Evolutionary conservation across 1,140 invertebrate genomes (phyloP), one percentile per base, ranked within the genome.

Genomic region (Drosophila guanche): DNA sequence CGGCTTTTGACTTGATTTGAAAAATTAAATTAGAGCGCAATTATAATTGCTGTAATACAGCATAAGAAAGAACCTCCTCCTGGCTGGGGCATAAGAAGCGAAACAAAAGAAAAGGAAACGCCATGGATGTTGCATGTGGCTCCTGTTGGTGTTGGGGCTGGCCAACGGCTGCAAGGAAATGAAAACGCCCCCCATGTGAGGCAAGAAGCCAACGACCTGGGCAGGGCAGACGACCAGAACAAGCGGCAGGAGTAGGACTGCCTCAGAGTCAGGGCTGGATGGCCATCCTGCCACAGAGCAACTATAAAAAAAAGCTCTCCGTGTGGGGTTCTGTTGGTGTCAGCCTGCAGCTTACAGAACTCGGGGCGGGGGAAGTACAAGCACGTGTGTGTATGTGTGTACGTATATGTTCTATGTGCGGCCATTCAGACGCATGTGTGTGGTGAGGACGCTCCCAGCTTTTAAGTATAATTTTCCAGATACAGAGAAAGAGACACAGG

Each of bases 201-300:
- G 66, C 70, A 81, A 72, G 79, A 88, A 86, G 83, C 75, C 83
- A 88, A 88, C 78, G 83, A 88, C 83, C 83, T 88, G 81, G 73
- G 51, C 57, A 43, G 41, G 45, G 40, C 52, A 41, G 42, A 70
- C 12, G 50, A 12, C 25, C 61, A 48, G 56, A 20, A 59, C 12
- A 10, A 51, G 45, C 8, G 45, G n/a, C 6, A 45, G 41, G 6
- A 56, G 56, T 8, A 48, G 74, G 48, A 56, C 33, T 23, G 63
- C 57, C 55, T 51, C 59, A 76, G 67, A 72, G 50, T 52, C 42
- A 56, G 50, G 27, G 42, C 6, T 42, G 68, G 46, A 71, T 69
- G 63, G 72, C 45, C 58, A 62, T 60, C 69, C 46, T 75, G 71
- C 54, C 55, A 33, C 62, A 76, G 45, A 68, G 61, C 51, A 60